Percentiles rank a stretch among this genome's conserved stretches.
phyloP scores from a whole-genome alignment of 2,113 vertebrate species.

The Leptosomus discolor region DNA sequence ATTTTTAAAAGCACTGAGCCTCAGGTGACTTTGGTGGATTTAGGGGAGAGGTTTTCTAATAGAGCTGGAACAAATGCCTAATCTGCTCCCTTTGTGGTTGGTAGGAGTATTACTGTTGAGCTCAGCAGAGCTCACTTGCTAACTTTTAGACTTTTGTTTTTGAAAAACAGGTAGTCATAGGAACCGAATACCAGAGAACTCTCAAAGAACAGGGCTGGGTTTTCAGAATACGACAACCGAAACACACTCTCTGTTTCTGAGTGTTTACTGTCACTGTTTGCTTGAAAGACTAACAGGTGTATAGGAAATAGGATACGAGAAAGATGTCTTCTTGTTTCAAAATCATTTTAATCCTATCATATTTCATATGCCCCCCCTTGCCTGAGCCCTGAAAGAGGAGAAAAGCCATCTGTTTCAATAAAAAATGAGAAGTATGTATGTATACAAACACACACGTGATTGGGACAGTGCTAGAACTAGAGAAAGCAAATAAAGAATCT shows the following conservation, averaged over 20 bases:
- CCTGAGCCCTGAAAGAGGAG: neutral
- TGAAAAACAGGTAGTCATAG: slow-evolving; percentile 21
- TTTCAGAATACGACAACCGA: neutral
- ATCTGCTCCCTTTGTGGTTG: neutral
- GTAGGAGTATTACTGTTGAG: neutral
- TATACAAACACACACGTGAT: neutral
- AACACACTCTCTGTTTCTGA: neutral
- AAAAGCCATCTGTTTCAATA: neutral
- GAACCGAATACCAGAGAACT: neutral
- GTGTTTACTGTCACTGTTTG: neutral
- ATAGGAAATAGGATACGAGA: neutral
- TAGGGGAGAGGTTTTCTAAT: neutral
- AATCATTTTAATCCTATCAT: neutral
- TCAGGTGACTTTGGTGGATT: neutral
- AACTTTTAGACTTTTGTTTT: neutral
- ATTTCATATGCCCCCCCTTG: neutral
- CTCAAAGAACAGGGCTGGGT: neutral
- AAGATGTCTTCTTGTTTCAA: neutral
- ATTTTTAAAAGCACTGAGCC: neutral
- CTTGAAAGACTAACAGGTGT: neutral
- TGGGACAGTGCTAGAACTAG: neutral
- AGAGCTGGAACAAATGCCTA: neutral
- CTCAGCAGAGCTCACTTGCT: neutral
- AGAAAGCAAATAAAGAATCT: neutral
- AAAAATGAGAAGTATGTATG: neutral